Evolutionary conservation across 2,888 invertebrate species (phyloP).

Genomic region (Eristalinus sepulchralis): DNA sequence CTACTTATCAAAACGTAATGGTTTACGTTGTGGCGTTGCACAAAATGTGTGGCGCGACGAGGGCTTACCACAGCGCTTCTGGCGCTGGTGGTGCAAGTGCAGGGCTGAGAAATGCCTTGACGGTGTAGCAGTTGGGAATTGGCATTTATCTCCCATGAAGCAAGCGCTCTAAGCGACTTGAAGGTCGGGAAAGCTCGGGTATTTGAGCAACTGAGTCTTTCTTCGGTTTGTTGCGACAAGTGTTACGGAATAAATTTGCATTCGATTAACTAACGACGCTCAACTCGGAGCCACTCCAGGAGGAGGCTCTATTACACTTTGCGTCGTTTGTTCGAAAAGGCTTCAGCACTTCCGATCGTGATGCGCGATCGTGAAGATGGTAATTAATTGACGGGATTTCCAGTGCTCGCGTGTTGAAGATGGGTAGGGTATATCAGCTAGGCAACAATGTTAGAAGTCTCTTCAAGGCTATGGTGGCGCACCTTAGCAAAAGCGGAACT

Average conservation of each 20-base stretch:
- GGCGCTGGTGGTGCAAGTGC: neutral
- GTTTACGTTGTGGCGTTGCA: slow-evolving; percentile 39
- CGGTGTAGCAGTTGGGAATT: neutral
- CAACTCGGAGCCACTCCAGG: neutral
- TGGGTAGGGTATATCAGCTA: neutral
- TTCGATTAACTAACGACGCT: neutral
- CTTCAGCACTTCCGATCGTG: slow-evolving; percentile 49
- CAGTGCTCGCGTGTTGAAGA: slow-evolving; percentile 7
- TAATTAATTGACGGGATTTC: slow-evolving; percentile 46
- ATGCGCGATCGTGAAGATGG: slow-evolving; percentile 29
- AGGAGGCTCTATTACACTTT: slow-evolving; percentile 1
- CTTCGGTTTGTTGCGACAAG: neutral
- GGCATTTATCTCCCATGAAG: neutral
- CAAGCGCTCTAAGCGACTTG: neutral
- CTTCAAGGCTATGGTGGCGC: slow-evolving; percentile 19
- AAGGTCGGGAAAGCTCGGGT: neutral
- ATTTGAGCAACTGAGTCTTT: neutral
- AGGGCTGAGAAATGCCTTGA: neutral
- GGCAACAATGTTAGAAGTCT: neutral
- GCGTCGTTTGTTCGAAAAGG: neutral
- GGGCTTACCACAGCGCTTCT: neutral
- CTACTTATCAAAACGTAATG: slow-evolving; percentile 43
- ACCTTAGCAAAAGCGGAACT: neutral
- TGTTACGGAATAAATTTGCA: slow-evolving; percentile 18
- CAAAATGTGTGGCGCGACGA: neutral